A percentile compares a stretch with the other conserved stretches of the same genome.
phyloP scores from a whole-genome alignment of 2,113 vertebrate genomes.

The Pontoporia blainvillei region DNA sequence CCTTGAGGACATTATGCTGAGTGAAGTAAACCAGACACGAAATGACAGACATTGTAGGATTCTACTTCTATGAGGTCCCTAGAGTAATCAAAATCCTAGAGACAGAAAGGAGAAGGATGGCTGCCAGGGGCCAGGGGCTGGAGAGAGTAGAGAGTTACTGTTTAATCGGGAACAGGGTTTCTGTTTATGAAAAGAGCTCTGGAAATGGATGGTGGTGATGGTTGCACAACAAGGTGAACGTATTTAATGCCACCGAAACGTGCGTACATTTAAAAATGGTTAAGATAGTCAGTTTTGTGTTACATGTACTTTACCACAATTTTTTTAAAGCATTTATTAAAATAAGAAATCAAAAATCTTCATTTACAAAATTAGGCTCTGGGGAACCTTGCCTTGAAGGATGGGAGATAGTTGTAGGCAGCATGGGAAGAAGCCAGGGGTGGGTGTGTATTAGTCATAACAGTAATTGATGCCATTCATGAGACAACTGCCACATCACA shows the following conservation, averaged over 20 bases:
- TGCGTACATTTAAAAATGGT: background rate
- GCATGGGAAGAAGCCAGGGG: background rate
- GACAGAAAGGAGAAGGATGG: too few relatives aligned
- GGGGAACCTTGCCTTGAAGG: background rate
- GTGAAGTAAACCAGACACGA: background rate
- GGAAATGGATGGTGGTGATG: background rate
- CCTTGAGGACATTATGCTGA: background rate
- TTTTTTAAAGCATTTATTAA: background rate
- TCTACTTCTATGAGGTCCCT: background rate
- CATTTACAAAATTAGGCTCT: background rate
- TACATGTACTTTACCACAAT: background rate
- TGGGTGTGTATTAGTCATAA: rapidly evolving
- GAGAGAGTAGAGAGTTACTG: background rate
- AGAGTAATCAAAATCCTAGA: background rate
- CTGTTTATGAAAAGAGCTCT: background rate
- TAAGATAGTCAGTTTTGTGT: background rate
- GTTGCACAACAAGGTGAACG: rapidly evolving
- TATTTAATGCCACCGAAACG: rapidly evolving
- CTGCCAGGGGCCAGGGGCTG: rapidly evolving
- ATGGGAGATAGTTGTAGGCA: background rate
- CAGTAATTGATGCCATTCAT: rapidly evolving
- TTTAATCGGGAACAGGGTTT: background rate
- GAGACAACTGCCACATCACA: rapidly evolving
- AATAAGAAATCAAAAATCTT: background rate
- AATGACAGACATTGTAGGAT: background rate